Evolutionary conservation across 30 jellyfish, hydroid and myxozoan genomes (phyloP).

Genomic region (Cassiopea andromeda): DNA sequence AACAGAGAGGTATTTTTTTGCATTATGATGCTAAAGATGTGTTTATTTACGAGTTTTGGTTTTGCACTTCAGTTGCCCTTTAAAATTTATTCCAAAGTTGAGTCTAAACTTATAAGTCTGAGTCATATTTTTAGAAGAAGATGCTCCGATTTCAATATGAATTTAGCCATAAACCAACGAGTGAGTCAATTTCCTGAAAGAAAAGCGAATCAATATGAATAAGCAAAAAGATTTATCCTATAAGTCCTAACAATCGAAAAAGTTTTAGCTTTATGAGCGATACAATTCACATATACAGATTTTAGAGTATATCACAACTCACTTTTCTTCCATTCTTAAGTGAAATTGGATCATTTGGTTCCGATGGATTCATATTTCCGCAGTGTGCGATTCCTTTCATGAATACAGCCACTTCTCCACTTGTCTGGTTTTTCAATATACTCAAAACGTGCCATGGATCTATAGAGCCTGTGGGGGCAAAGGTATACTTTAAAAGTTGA

Average conservation of each 20-base stretch:
- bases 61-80: neutral
- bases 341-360: constrained; percentile 58
- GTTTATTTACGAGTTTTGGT: no score
- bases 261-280: neutral
- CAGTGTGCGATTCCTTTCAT: constrained; percentile 82
- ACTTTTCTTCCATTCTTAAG: constrained; percentile 67
- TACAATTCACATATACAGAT: neutral
- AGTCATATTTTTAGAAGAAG: neutral
- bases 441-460: constrained; percentile 85
- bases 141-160: neutral
- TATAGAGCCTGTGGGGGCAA: constrained; percentile 53
- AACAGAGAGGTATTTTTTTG: no score
- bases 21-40: no score
- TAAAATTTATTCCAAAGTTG: neutral
- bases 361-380: constrained; percentile 74
- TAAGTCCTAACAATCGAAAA: neutral
- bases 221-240: neutral
- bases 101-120: neutral
- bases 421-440: constrained; percentile 58
- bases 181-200: constrained; percentile 32
- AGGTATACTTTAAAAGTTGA: neutral
- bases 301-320: neutral
- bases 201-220: neutral
- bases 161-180: constrained; percentile 51
- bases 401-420: constrained; percentile 53